Percentiles rank a stretch among this genome's conserved stretches.
Conservation (phyloP, 2,113 vertebrate species). For the Chaetodon trifascialis region DNA sequence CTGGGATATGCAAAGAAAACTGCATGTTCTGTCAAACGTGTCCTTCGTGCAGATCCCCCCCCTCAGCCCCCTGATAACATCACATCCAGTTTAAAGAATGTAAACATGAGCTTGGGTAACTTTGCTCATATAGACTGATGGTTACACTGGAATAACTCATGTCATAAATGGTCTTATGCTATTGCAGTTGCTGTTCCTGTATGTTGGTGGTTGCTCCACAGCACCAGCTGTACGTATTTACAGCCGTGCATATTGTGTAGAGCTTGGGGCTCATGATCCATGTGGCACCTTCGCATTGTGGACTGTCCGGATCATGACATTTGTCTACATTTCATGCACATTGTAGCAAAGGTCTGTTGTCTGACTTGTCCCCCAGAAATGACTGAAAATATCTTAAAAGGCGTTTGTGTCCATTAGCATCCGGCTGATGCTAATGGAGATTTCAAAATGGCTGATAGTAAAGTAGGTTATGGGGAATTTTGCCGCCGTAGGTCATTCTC, state of each 20-base stretch:
- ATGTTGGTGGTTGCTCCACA: conserved; percentile 17
- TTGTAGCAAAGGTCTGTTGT: not conserved
- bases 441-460: not conserved
- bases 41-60: conserved; percentile 26
- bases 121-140: conserved; percentile 15
- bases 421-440: not conserved
- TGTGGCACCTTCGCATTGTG: not conserved
- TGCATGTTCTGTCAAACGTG: conserved; percentile 32
- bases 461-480: not conserved
- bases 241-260: not conserved
- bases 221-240: not conserved
- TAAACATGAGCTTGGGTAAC: conserved; percentile 41
- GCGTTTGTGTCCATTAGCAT: not conserved
- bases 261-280: too few species aligned
- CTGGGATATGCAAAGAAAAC: not conserved
- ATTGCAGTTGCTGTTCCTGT: conserved; percentile 18
- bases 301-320: not conserved
- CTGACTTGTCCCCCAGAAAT: not conserved
- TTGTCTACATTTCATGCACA: not conserved
- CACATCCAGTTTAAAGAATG: conserved; percentile 64
- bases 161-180: conserved; percentile 10
- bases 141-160: not conserved
- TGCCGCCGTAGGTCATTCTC: not conserved
- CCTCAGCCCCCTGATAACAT: conserved; percentile 56
- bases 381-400: not conserved